These are phyloP conservation scores for Marcusenius ussheri DNA, from an alignment of 2,113 vertebrate genomes.

Conservation along the genomic window DNA sequence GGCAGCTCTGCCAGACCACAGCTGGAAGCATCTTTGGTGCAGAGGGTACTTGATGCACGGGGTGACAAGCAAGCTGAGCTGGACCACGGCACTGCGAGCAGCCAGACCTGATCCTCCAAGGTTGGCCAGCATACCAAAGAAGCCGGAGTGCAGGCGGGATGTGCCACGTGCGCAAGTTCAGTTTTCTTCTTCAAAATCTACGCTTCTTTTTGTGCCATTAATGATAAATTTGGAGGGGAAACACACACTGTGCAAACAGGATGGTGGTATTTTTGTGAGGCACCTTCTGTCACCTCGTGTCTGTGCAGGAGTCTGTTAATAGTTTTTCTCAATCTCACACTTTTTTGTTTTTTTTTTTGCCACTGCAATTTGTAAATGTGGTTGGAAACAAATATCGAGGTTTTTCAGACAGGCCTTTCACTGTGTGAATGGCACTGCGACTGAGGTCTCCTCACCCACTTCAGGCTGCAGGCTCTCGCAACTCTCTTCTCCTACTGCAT, in stretches of 20 bases:
- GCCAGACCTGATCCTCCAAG: background rate
- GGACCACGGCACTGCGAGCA: background rate
- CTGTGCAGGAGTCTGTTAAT: slow-evolving; percentile 8
- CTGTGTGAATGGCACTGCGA: background rate
- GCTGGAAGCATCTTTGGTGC: background rate
- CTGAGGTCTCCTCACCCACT: background rate
- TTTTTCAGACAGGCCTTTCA: background rate
- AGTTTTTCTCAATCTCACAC: background rate
- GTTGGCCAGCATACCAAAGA: background rate
- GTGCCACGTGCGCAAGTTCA: slow-evolving; percentile 14
- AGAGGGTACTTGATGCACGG: background rate
- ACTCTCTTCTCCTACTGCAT: background rate
- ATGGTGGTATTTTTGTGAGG: background rate
- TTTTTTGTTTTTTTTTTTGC: background rate
- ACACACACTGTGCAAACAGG: background rate
- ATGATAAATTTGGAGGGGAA: background rate
- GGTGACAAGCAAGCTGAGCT: background rate
- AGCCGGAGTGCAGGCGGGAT: background rate
- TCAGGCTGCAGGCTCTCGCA: background rate
- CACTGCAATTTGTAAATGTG: slow-evolving; percentile 3
- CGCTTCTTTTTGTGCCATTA: background rate
- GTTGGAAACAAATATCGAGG: background rate
- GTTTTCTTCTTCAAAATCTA: background rate
- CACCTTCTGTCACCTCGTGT: background rate
- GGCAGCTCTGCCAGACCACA: background rate